Percentiles rank a stretch among this genome's conserved stretches.
These are phyloP conservation scores for Cosmorhoe ocellata DNA, from an alignment of 2,888 invertebrate species.

Conservation along the genomic window DNA sequence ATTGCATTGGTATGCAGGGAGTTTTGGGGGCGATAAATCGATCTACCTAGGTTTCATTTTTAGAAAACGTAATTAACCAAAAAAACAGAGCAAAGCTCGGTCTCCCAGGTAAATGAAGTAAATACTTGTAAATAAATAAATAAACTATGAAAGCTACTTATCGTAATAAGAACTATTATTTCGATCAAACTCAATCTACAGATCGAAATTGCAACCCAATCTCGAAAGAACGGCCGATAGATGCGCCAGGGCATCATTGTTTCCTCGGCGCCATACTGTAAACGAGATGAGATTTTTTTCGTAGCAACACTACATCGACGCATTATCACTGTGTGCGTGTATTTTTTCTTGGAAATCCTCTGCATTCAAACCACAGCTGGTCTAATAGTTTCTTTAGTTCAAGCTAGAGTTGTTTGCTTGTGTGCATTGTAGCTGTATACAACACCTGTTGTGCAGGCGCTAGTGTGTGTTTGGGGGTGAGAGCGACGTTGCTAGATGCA, in stretches of 20 bases:
- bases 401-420: slow-evolving; percentile 20
- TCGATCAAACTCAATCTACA: no score
- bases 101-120: no score
- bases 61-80: no score
- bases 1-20: no score
- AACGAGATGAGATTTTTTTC: slow-evolving; percentile 58
- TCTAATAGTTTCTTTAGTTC: slow-evolving; percentile 6
- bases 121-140: no score
- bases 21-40: no score
- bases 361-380: slow-evolving; percentile 28
- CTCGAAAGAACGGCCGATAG: slow-evolving; percentile 27
- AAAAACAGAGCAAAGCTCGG: no score
- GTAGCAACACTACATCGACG: slow-evolving; percentile 37
- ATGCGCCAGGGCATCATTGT: slow-evolving; percentile 53
- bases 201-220: slow-evolving; percentile 44
- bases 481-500: slow-evolving; percentile 74
- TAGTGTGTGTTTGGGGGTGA: slow-evolving; percentile 45
- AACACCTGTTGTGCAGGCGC: slow-evolving; percentile 59
- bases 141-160: no score
- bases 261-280: slow-evolving; percentile 45
- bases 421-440: slow-evolving; percentile 47
- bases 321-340: slow-evolving; percentile 41
- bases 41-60: no score
- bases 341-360: slow-evolving; percentile 57
- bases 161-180: no score